Base-by-base conservation (phyloP, 2,113 vertebrate species). In the Sarotherodon lohbergeri region DNA sequence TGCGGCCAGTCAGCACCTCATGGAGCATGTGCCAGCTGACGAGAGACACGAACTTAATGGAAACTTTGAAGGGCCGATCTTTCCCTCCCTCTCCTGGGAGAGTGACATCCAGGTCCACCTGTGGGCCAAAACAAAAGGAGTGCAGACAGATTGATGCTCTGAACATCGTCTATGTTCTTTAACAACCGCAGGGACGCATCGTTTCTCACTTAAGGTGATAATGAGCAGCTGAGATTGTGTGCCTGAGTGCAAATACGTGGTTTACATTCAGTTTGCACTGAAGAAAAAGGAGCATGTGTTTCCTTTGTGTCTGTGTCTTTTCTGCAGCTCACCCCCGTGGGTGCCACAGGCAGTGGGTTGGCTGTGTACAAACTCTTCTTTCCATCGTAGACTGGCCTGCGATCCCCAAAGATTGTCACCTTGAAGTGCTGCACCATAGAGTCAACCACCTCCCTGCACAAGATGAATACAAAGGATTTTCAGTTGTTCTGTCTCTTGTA, bases 341-440 rank as follows among this genome's bases (percentile, higher is more conserved):
- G 97, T 84, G 98, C 98, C 96, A 99, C 98, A 90, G 98, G 98
- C 89, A 99, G 98, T 12, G 98, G 98, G 90, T 99, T 99, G 93
- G 99, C 98, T 89, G 98, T 99, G 94, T 99, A 99, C 90, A 99
- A 97, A 94, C 98, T 99, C 98, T 97, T 97, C 98, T 99, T 97
- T 96, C 99, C 99, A 97, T 99, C 99, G 90, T 99, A 99, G 88
- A 99, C 99, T 10, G 99, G 99, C 95, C 97, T 97, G 80, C 98
- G 97, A 95, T 99, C 99, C 95, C 99, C 98, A 96, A 99, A 99
- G 97, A 99, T 99, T 76, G 98, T 99, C 94, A 99, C 98, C 97
- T 99, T 99, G 96, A 99, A 99, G 97, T 99, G 98, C 96, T 99
- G 98, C 96, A 99, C 98, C 98, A 99, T 99, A 54, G 98, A 99